phyloP scores from a whole-genome alignment of 2,113 vertebrate genomes.

The Trichomycterus rosablanca region DNA sequence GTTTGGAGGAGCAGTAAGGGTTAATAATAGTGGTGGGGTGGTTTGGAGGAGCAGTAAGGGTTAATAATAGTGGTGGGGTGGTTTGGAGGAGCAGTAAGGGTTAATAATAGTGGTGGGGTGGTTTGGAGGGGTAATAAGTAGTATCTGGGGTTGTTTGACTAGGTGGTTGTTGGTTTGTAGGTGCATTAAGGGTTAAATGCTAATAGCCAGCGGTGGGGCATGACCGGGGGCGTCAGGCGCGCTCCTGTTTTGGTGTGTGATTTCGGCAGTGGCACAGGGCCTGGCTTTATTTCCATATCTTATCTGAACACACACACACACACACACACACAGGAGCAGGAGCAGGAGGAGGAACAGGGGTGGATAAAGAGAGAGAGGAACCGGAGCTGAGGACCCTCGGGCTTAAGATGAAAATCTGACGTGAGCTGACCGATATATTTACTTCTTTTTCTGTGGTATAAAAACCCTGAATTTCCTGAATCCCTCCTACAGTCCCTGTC shows the following conservation, averaged over 20 bases:
- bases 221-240: slow-evolving; percentile 7
- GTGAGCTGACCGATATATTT: slow-evolving; percentile 52
- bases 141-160: too few species aligned
- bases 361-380: slow-evolving; percentile 14
- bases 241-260: slow-evolving; percentile 16
- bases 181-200: slow-evolving; percentile 3
- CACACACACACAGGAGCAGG: slow-evolving; percentile 5
- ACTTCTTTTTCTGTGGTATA: too few species aligned
- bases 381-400: slow-evolving; percentile 25
- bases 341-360: slow-evolving; percentile 4
- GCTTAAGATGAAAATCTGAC: slow-evolving; percentile 47
- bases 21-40: too few species aligned
- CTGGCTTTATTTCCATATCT: slow-evolving; percentile 63
- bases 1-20: too few species aligned
- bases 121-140: too few species aligned
- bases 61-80: too few species aligned
- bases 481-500: too few species aligned
- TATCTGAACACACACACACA: slow-evolving; percentile 62
- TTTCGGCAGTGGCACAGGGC: slow-evolving; percentile 43
- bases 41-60: too few species aligned
- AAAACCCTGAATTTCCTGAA: too few species aligned
- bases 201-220: slow-evolving; percentile 11
- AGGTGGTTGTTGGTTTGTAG: too few species aligned
- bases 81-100: too few species aligned
- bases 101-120: too few species aligned